phyloP scores from a whole-genome alignment of 2,888 invertebrate genomes.

The Elysia crispata region DNA sequence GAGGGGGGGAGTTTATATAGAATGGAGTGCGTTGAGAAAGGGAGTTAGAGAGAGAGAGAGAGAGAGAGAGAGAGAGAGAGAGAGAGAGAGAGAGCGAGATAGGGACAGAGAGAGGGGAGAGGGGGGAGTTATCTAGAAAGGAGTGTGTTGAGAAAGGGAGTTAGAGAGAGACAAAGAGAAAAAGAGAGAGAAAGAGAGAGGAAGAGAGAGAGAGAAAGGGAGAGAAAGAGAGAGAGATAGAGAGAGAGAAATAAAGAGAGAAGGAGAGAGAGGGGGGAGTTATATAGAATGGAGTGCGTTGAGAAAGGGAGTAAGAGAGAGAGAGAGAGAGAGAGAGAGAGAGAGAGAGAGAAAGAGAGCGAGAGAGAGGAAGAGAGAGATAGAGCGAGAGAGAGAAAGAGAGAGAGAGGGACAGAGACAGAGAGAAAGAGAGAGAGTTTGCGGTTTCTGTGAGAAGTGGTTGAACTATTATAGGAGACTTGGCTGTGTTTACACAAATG shows the following conservation, averaged over 20 bases:
- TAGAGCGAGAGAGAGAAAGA: not conserved
- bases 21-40: conserved; percentile 33
- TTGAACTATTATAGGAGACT: too few relatives aligned
- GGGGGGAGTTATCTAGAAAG: not conserved
- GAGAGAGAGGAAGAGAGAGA: conserved; percentile 6
- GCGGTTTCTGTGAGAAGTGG: too few relatives aligned
- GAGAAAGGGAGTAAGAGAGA: not conserved
- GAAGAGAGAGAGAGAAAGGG: not conserved
- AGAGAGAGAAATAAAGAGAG: conserved; percentile 1
- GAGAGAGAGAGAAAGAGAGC: not conserved
- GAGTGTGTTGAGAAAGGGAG: not conserved
- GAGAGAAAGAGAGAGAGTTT: not conserved
- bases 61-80: conserved; percentile 28
- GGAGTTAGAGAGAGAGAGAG: conserved; percentile 33
- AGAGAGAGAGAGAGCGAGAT: conserved; percentile 32
- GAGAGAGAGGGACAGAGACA: not conserved
- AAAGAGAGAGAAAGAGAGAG: conserved; percentile 24
- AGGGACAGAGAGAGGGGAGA: conserved; percentile 24
- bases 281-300: not conserved
- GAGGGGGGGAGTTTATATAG: conserved; percentile 12
- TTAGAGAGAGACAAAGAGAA: conserved; percentile 22
- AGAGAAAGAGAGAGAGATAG: not conserved
- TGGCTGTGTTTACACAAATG: too few relatives aligned
- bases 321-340: not conserved
- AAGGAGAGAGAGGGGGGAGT: not conserved